Conservation (phyloP, 1,140 invertebrate species). For the Diorhabda carinulata region DNA sequence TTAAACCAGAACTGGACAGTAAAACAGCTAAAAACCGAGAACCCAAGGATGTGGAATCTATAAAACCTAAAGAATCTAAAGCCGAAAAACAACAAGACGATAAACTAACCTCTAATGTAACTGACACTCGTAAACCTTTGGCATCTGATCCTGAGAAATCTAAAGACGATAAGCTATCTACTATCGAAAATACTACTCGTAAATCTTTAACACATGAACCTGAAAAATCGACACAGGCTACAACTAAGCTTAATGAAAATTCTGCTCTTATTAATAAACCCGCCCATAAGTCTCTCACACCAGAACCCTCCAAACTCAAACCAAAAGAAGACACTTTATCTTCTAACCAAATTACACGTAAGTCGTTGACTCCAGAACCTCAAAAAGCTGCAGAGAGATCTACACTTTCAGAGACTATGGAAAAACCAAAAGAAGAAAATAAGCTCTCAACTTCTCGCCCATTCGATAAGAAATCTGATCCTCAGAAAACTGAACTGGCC, state of each 20-base stretch:
- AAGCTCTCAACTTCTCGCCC: constrained; percentile 29
- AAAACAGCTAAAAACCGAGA: constrained; percentile 43
- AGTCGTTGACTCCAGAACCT: not conserved
- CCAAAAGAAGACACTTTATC: constrained; percentile 10
- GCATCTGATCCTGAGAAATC: constrained; percentile 16
- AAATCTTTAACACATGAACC: constrained; percentile 16
- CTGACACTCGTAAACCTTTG: not conserved
- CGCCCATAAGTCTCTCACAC: constrained; percentile 17
- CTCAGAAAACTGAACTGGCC: constrained; percentile 1
- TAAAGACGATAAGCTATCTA: constrained; percentile 27
- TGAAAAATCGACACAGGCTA: constrained; percentile 19
- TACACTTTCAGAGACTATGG: constrained; percentile 4
- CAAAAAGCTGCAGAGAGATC: not conserved
- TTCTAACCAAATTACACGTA: not conserved
- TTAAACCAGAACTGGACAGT: constrained; percentile 40
- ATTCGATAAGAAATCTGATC: constrained; percentile 25
- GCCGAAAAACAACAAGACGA: not conserved
- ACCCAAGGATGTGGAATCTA: constrained; percentile 25
- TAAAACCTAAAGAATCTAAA: constrained; percentile 10
- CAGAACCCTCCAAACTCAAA: constrained; percentile 29
- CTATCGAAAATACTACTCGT: not conserved
- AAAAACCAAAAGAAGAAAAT: constrained; percentile 25
- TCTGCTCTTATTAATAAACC: constrained; percentile 17
- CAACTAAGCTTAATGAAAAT: constrained; percentile 30
- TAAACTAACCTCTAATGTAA: not conserved